Evolutionary conservation across 2,113 vertebrate species (phyloP).

Genomic region (Eudorcas thomsonii): DNA sequence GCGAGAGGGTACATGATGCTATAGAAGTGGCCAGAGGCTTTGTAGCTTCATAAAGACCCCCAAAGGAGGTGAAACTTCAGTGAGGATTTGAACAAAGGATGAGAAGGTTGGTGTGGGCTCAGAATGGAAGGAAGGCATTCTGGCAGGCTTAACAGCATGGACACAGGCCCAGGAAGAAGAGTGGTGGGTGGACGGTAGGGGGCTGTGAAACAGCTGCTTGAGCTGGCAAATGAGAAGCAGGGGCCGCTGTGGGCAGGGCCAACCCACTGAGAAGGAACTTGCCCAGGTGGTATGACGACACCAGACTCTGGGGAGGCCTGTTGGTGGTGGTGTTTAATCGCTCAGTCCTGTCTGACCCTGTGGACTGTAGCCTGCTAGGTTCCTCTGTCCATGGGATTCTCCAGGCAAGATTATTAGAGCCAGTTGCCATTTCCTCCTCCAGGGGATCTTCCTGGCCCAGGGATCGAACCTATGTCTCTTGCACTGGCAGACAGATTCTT

Average conservation of each 20-base stretch:
- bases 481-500: not conserved
- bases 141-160: not conserved
- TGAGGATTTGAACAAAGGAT: not conserved
- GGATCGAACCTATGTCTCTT: not conserved
- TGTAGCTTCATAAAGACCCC: not conserved
- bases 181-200: rapidly evolving
- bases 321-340: not conserved
- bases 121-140: not conserved
- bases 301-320: rapidly evolving
- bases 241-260: rapidly evolving
- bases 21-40: not conserved
- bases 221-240: not conserved
- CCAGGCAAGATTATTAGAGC: not conserved
- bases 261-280: not conserved
- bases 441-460: not conserved
- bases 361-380: not conserved
- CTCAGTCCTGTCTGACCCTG: not conserved
- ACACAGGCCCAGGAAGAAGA: not conserved
- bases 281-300: rapidly evolving
- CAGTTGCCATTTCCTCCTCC: not conserved
- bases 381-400: not conserved
- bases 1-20: not conserved
- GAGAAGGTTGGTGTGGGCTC: not conserved
- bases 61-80: not conserved
- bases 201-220: not conserved